These are phyloP conservation scores for Pseudachorutes palmiensis DNA, from an alignment of 1,140 invertebrate genomes.

Conservation along the genomic window DNA sequence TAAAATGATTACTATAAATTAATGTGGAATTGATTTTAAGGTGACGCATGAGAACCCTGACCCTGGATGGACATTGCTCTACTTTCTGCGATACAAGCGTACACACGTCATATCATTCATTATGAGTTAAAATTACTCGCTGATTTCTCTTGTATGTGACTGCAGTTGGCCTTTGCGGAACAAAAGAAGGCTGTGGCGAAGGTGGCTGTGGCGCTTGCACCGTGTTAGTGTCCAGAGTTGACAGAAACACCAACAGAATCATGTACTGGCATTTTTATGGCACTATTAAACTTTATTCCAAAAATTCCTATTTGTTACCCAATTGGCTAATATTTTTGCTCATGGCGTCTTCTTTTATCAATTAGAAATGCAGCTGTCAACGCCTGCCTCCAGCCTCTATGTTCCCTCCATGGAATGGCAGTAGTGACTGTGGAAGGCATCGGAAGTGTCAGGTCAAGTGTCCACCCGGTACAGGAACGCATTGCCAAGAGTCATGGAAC, in stretches of 20 bases:
- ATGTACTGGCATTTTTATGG: too few species aligned
- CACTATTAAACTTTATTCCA: too few species aligned
- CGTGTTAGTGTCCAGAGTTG: conserved; percentile 67
- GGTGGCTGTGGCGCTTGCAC: conserved; percentile 88
- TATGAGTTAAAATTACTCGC: conserved; percentile 1
- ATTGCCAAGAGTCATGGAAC: conserved; percentile 42
- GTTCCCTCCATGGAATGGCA: conserved; percentile 70
- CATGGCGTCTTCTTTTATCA: too few species aligned
- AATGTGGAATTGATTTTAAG: conserved; percentile 43
- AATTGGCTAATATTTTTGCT: too few species aligned
- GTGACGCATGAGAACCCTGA: conserved; percentile 61
- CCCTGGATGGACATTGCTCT: conserved; percentile 74
- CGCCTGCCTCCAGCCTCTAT: conserved; percentile 76
- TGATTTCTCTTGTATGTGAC: too few species aligned
- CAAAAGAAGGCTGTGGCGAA: conserved; percentile 87
- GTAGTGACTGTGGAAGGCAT: conserved; percentile 79
- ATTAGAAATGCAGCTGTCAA: conserved; percentile 78
- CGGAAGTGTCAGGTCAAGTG: conserved; percentile 40
- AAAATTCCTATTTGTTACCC: too few species aligned
- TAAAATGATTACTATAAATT: neutral
- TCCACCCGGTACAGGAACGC: conserved; percentile 43
- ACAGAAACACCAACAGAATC: conserved; percentile 13
- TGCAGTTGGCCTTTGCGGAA: conserved; percentile 69
- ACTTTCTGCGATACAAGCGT: conserved; percentile 73
- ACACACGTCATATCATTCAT: conserved; percentile 39